These are phyloP conservation scores for Acipenser oxyrinchus DNA, from an alignment of 2,797 vertebrate genomes.

Conservation along the genomic window DNA sequence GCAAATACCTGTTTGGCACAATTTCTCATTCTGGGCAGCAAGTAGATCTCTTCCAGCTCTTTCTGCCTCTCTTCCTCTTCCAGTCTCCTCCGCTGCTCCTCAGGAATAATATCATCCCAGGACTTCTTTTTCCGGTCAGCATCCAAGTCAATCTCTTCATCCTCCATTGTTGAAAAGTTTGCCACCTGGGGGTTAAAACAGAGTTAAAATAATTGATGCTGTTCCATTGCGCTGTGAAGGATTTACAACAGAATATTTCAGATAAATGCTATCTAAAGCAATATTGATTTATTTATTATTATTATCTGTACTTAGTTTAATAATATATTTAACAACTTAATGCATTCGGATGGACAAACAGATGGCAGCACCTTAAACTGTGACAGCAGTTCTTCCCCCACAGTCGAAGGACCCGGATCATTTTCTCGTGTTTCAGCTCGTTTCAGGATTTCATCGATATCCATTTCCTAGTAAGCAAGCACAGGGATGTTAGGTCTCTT, in stretches of 20 bases:
- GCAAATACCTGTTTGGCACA: conserved; percentile 86
- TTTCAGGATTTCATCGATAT: conserved; percentile 96
- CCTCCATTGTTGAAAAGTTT: conserved; percentile 95
- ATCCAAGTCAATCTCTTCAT: conserved; percentile 88
- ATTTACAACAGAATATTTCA: neutral
- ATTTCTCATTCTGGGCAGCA: conserved; percentile 94
- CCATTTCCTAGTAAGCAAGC: conserved; percentile 76
- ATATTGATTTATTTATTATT: neutral
- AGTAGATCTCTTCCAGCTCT: conserved; percentile 91
- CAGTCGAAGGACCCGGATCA: conserved; percentile 85
- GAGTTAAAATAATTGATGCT: neutral
- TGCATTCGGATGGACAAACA: neutral
- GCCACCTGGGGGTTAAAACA: conserved; percentile 67
- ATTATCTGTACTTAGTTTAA: neutral
- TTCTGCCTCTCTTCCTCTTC: conserved; percentile 95
- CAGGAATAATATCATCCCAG: conserved; percentile 95
- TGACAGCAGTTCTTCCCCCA: conserved; percentile 91
- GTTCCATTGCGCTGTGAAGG: too few species aligned
- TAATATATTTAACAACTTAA: neutral
- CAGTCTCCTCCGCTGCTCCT: conserved; percentile 79
- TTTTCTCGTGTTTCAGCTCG: conserved; percentile 95
- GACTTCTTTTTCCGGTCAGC: conserved; percentile 76
- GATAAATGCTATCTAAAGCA: neutral
- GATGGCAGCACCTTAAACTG: conserved; percentile 83
- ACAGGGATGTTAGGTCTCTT: neutral